Evolutionary conservation across 2,797 vertebrate genomes (phyloP).

Genomic region (Centropyge bicolor): DNA sequence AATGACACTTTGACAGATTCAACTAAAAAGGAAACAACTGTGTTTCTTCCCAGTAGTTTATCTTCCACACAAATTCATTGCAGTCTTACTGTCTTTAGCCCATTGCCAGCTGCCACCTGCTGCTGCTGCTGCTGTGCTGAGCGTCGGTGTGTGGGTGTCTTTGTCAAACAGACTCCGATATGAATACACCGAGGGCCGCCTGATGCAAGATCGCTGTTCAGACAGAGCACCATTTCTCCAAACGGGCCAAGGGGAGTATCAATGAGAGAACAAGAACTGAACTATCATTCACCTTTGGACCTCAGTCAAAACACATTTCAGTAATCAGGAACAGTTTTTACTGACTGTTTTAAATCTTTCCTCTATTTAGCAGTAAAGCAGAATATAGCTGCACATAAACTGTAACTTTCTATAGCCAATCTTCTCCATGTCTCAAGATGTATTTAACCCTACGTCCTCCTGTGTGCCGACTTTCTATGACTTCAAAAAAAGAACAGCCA

Average conservation of each 20-base stretch:
- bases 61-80: slow-evolving; percentile 22
- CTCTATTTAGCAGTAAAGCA: slow-evolving; percentile 6
- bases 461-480: slow-evolving; percentile 2
- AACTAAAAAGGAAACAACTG: not conserved
- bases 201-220: slow-evolving; percentile 54
- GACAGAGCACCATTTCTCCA: slow-evolving; percentile 48
- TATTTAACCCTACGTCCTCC: not conserved
- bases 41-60: not conserved
- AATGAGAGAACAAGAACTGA: slow-evolving; percentile 41
- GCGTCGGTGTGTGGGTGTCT: slow-evolving; percentile 41
- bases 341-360: not conserved
- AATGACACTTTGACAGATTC: not conserved
- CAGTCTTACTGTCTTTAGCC: slow-evolving; percentile 10
- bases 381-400: not conserved
- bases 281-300: slow-evolving; percentile 46
- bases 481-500: slow-evolving; percentile 34
- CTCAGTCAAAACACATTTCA: slow-evolving; percentile 15
- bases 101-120: slow-evolving; percentile 26
- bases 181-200: slow-evolving; percentile 51
- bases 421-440: not conserved
- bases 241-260: slow-evolving; percentile 41
- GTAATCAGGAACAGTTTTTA: slow-evolving; percentile 24
- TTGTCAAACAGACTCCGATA: slow-evolving; percentile 50
- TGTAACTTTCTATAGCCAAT: not conserved
- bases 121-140: slow-evolving; percentile 27